Base-by-base conservation (phyloP, 2,797 vertebrate species). In the Benthosema pterotum region DNA sequence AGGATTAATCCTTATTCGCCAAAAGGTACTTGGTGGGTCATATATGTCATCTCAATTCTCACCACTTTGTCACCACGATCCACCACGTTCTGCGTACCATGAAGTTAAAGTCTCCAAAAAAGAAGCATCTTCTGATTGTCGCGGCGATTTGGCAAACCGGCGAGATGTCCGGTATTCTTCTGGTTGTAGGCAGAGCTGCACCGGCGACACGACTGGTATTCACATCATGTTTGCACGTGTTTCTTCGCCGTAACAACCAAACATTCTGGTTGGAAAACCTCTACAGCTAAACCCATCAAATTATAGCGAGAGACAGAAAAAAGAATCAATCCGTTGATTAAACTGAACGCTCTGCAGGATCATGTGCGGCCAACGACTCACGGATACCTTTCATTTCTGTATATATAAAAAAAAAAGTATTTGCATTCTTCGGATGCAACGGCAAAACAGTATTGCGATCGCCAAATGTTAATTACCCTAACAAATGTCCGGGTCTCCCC, bases 1-100 rank as follows among this genome's bases (percentile, higher is more conserved):
- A 46, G 53, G 8, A 7, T 17, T 38, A 38, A 38, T 42, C 2
- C 13, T 82, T 11, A 79, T 59, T 60, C 22, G 62, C 42, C 32
- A 9, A 38, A 38, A 38, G 1, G 3, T 9, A 9, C 2, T 38
- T 38, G 32, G 32, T 38, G 32, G 32, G 16, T 42, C 56, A 32
- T 77, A 42, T n/a, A n/a, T n/a, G 60, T 12, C 25, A 42, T 54
- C n/a, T 57, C 11, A 32, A 17, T 16, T 57, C 19, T 59, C 42
- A 55, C 18, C 12, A 38, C 28, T 54, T 58, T 4, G 22, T 14
- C 11, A n/a, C 3, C n/a, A 8, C 42, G 1, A 3, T 43, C 0
- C 16, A 55, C 69, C 70, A 45, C 32, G 32, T 9, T 25, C 32
- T 13, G 14, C 63, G 49, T 38, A n/a, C 49, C 42, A 14, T 45